A percentile compares a stretch with the other conserved stretches of the same genome.
Evolutionary conservation across 2,888 invertebrate species (phyloP).

Genomic region (Syrphus vitripennis): DNA sequence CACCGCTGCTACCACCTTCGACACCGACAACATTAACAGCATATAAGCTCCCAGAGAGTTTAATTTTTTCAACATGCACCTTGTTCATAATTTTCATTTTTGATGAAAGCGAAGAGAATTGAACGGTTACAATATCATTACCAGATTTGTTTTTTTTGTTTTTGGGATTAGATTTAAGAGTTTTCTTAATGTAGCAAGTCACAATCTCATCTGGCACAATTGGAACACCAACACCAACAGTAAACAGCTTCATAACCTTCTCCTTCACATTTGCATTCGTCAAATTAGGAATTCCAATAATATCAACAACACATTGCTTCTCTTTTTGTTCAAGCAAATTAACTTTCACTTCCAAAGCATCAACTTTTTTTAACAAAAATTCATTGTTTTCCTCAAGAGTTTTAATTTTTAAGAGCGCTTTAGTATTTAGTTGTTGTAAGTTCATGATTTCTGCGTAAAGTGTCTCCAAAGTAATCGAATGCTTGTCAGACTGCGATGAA

Average conservation of each 20-base stretch:
- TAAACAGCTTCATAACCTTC: too few species aligned
- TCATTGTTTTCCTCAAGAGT: background rate
- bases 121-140: background rate
- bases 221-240: conserved; percentile 17
- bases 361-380: background rate
- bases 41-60: background rate
- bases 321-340: too few species aligned
- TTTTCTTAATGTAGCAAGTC: conserved; percentile 1
- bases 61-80: background rate
- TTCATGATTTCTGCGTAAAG: background rate
- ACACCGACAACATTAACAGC: background rate
- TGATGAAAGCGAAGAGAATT: conserved; percentile 11
- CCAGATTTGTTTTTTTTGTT: background rate
- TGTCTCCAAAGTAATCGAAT: conserved; percentile 13
- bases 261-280: too few species aligned
- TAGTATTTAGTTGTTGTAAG: conserved; percentile 3
- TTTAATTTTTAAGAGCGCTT: conserved; percentile 14
- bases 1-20: background rate
- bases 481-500: background rate
- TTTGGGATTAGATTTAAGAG: background rate
- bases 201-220: background rate
- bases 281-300: too few species aligned
- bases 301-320: too few species aligned
- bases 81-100: conserved; percentile 12
- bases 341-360: too few species aligned